Base-by-base conservation (phyloP, 1,140 invertebrate species). In the Andrena cerasifolii region DNA sequence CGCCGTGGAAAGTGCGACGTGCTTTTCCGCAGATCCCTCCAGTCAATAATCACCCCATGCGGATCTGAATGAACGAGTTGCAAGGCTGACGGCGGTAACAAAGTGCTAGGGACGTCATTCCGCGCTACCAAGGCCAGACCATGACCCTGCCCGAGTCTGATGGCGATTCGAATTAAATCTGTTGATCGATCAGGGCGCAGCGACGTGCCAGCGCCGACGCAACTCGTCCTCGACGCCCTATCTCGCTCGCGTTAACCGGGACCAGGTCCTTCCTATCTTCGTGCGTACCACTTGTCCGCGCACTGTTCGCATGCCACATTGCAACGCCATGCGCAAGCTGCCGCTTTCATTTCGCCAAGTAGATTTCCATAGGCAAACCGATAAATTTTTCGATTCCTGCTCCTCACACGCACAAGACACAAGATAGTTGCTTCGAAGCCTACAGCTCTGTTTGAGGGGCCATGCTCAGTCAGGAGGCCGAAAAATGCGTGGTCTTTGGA, bases 121-220 rank as follows among this genome's bases (percentile, higher is more conserved):
- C 1, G 43, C n/a, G 24, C 56, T 31, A 58, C 14, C 73, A 85
- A 85, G 82, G 82, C 56, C 67, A 84, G 82, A 80, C 78, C 73
- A 45, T 85, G 82, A 84, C 83, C 82, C 78, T 85, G 58, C 66
- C 36, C 62, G 54, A 62, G 43, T 63, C 56, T 21, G 49, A 70
- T 70, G 53, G 53, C 26, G 53, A 76, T 84, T 61, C 82, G 82
- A 80, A 85, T 36, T 65, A 84, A 84, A 84, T 85, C 62, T 56
- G 43, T 78, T 80, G 72, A 85, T 85, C 83, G 83, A 85, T 85
- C 63, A 76, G 62, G 51, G 49, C 21, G 49, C 45, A 62, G 63
- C 53, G 24, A n/a, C 43, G 14, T 40, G 26, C 33, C n/a, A 53
- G 81, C 82, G 82, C 82, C 82, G 82, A 84, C 82, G 82, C 82